These are phyloP conservation scores for Drosophila seguyi DNA, from an alignment of 1,140 invertebrate species.

Conservation along the genomic window DNA sequence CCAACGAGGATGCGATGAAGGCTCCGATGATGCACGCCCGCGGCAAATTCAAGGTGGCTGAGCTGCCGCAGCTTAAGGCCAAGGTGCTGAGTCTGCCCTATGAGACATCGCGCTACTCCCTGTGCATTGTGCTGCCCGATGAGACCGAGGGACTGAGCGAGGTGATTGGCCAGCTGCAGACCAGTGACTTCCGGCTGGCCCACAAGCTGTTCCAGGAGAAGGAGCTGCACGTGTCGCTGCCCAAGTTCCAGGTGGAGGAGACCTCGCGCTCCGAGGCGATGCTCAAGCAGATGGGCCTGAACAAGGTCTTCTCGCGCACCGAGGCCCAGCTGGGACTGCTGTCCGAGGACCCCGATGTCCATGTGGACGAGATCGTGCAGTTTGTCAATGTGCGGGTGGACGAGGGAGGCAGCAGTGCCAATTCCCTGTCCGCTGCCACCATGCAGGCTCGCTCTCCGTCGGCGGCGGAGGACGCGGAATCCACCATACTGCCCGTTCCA, in stretches of 20 bases:
- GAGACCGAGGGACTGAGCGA: constrained; percentile 86
- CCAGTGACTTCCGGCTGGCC: constrained; percentile 62
- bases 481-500: constrained; percentile 48
- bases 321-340: constrained; percentile 87
- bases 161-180: constrained; percentile 69
- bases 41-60: constrained; percentile 86
- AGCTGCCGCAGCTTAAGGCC: constrained; percentile 86
- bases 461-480: constrained; percentile 6
- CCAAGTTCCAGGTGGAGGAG: constrained; percentile 80
- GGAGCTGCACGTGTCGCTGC: constrained; percentile 70
- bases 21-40: constrained; percentile 87
- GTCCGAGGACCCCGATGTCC: constrained; percentile 86
- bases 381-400: constrained; percentile 88
- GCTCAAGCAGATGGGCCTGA: constrained; percentile 86
- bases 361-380: constrained; percentile 88
- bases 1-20: constrained; percentile 86
- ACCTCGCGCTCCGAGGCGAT: constrained; percentile 78
- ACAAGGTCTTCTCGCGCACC: constrained; percentile 86
- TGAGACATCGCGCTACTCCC: constrained; percentile 87
- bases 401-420: constrained; percentile 81
- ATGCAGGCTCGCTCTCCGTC: constrained; percentile 51
- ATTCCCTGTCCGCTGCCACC: constrained; percentile 62
- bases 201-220: constrained; percentile 56
- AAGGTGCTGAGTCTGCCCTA: constrained; percentile 87
- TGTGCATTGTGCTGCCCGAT: constrained; percentile 86